phyloP scores from a whole-genome alignment of 2,888 invertebrate species.

The Cyrtodaria siliqua region DNA sequence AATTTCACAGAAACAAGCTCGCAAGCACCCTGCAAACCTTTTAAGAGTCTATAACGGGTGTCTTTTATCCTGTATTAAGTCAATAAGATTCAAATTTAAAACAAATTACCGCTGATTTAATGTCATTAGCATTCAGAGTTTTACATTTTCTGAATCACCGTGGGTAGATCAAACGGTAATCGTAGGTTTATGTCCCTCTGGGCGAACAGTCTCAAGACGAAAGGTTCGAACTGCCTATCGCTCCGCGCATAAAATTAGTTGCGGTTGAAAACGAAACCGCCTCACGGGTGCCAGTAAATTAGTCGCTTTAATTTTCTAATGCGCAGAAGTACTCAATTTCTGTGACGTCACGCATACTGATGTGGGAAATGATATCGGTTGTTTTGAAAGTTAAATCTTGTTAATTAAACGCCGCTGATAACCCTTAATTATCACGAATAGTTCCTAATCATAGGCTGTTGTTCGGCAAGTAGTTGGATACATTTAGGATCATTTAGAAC shows the following conservation, averaged over 20 bases:
- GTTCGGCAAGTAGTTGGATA: too few relatives aligned
- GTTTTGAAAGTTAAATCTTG: too few relatives aligned
- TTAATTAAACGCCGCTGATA: too few relatives aligned
- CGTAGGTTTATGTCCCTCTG: conserved; percentile 36
- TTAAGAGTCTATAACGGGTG: conserved; percentile 37
- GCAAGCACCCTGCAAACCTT: conserved; percentile 57
- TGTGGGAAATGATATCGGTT: conserved; percentile 10
- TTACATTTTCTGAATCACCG: conserved; percentile 42
- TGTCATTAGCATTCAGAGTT: conserved; percentile 64
- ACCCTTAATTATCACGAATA: too few relatives aligned
- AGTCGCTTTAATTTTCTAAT: too few relatives aligned
- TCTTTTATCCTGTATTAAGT: conserved; percentile 57
- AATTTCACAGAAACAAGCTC: conserved; percentile 32
- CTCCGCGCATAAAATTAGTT: conserved; percentile 38
- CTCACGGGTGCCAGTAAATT: conserved; percentile 28
- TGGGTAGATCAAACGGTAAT: conserved; percentile 47
- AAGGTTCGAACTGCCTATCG: conserved; percentile 21
- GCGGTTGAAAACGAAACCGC: conserved; percentile 9
- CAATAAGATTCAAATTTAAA: conserved; percentile 69
- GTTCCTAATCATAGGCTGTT: too few relatives aligned
- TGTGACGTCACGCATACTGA: conserved; percentile 10
- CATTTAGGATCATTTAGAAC: too few relatives aligned
- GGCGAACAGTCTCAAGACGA: conserved; percentile 23
- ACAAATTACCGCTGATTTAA: conserved; percentile 65
- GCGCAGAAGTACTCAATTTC: too few relatives aligned